Base-by-base conservation (phyloP, 2,888 invertebrate genomes). In the Herminia tarsipennalis region DNA sequence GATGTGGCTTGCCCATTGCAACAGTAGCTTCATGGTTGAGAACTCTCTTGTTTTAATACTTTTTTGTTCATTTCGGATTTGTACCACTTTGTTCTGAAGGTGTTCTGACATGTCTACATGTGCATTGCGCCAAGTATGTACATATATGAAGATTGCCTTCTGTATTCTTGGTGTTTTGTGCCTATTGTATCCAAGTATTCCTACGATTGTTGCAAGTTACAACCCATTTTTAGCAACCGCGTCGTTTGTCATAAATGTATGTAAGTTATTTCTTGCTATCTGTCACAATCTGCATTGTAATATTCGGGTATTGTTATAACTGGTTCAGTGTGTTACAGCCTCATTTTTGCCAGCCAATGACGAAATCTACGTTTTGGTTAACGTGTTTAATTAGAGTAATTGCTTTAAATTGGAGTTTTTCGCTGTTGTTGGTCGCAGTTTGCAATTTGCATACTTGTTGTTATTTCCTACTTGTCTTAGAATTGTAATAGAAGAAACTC, bases 241-340 rank as follows among this genome's bases (percentile, higher is more conserved):
- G 46, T 53, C 51, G 24, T 52, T 48, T 50, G 55, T 57, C 53
- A 59, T 44, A 59, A 52, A 61, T 53, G 22, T 52, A 61, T 53
- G 22, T 52, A 24, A 61, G 51, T 51, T 57, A 65, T 53, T 50
- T 53, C 42, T 48, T 3, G 42, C 41, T 47, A 55, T 59, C 63
- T 57, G 43, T 59, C 62, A 54, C 52, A 56, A 70, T 70, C 68
- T 39, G 44, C 42, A 59, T 63, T 67, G 66, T 70, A 50, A 47
- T 53, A 48, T 55, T 60, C 50, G 46, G 46, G 50, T 44, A 51
- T 59, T 62, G 65, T 57, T 56, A 36, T 49, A 60, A 56, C 56
- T 67, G 60, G 64, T 44, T 36, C 43, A 51, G 42, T 58, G 42
- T 55, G 64, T 33, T 59, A 49, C 33, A 44, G 36, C 42, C 56